These are phyloP conservation scores for Arctocebus calabarensis DNA, from an alignment of 2,797 vertebrate species.

Conservation along the genomic window DNA sequence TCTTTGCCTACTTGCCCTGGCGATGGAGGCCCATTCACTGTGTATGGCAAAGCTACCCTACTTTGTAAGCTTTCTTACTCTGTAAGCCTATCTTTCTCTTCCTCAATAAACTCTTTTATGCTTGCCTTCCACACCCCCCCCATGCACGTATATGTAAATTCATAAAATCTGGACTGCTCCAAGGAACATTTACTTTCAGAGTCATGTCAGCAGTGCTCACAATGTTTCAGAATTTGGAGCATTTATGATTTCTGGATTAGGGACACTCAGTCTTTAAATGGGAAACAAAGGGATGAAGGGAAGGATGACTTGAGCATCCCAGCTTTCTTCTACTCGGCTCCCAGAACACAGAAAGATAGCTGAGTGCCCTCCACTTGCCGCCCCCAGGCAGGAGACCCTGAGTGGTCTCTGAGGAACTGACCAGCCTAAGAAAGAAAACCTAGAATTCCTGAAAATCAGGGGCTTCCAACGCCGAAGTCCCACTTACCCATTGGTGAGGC, in stretches of 20 bases:
- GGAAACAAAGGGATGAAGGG: neutral
- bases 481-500: neutral
- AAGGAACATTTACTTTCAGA: neutral
- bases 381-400: neutral
- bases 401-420: neutral
- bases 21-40: too few species aligned
- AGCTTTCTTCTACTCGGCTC: neutral
- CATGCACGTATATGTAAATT: too few species aligned
- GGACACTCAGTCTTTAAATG: neutral
- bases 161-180: neutral
- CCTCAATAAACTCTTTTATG: too few species aligned
- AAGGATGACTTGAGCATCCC: neutral
- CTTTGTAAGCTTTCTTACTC: too few species aligned
- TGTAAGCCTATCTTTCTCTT: too few species aligned
- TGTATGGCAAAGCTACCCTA: too few species aligned
- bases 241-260: neutral
- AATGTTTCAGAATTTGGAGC: neutral
- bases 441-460: neutral
- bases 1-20: too few species aligned
- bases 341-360: neutral
- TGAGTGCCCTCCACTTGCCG: too few species aligned
- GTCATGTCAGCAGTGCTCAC: neutral
- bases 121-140: too few species aligned
- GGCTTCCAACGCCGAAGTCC: neutral
- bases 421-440: neutral